Evolutionary conservation across 2,113 vertebrate genomes (phyloP), one percentile per base, ranked within the genome.

Genomic region (Nerophis ophidion): DNA sequence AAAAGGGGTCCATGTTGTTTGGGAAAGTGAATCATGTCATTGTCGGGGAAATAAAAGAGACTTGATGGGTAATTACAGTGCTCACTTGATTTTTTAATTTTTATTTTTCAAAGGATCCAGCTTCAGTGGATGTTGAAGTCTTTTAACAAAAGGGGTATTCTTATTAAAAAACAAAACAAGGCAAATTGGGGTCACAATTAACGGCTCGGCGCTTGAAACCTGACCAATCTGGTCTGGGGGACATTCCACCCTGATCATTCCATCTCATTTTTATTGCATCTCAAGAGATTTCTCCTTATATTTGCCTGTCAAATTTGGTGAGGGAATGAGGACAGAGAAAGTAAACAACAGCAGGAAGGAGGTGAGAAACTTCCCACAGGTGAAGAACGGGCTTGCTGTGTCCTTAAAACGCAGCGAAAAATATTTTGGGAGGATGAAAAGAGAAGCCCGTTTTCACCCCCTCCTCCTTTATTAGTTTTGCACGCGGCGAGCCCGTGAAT

Each of bases 121-220:
- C 19, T 4, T 8, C 13, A 38, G 8, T 26, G 10, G 34, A 62
- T 40, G 57, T 70, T 68, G 51, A 14, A 1, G 58, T 53, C 45
- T 47, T 68, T 52, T 46, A 57, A 69, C 33, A 69, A 65, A 69
- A 61, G 47, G 61, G n/a, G 48, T 2, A 38, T 65, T 62, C 47
- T 62, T 54, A 52, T 42, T 49, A 63, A 66, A 65, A 69, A 70
- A 79, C 74, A 73, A 5, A 61, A 81, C 62, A 33, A 64, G 63
- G 44, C 34, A 8, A 36, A 17, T 56, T 51, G 47, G 7, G 7
- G 26, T 48, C 48, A 55, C 50, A 60, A 55, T 54, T 50, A 40
- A 47, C 16, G 49, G 15, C 50, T 65, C 45, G 7, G 38, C 33
- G 42, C 36, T 65, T 40, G 11, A 67, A 64, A 48, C 26, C 19